A percentile compares a stretch with the other conserved stretches of the same genome.
Conservation (phyloP, 2,888 invertebrate genomes). For the Ornithoptera alexandrae region DNA sequence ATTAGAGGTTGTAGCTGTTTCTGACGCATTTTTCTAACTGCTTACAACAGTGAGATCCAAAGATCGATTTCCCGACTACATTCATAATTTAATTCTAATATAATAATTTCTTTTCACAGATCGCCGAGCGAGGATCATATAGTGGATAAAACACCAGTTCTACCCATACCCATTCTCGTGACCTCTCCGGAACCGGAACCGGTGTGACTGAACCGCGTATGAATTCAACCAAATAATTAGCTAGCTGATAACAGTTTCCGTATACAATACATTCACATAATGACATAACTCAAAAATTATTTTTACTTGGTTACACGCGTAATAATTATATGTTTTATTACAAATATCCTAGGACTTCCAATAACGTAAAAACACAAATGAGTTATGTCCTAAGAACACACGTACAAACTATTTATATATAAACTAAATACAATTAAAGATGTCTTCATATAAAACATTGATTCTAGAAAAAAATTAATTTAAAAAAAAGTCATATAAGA, state of each 20-base stretch:
- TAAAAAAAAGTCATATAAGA: neutral
- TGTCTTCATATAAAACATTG: too few relatives aligned
- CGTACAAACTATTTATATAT: neutral
- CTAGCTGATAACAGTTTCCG: neutral
- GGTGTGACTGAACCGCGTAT: constrained; percentile 49
- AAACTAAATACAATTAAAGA: neutral
- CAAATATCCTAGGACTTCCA: neutral
- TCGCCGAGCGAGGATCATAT: constrained; percentile 63
- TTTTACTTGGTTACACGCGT: neutral
- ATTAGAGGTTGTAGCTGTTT: too few relatives aligned
- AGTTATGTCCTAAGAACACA: neutral
- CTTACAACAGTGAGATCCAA: too few relatives aligned
- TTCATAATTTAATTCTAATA: too few relatives aligned
- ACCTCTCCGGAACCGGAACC: constrained; percentile 64
- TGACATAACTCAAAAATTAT: neutral
- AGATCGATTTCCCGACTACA: too few relatives aligned
- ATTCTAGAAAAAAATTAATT: too few relatives aligned
- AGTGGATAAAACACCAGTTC: constrained; percentile 49
- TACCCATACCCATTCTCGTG: constrained; percentile 70
- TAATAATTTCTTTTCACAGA: constrained; percentile 42
- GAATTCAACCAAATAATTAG: constrained; percentile 17
- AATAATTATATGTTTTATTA: neutral
- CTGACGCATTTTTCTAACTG: too few relatives aligned
- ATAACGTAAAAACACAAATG: neutral
- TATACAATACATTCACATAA: neutral